phyloP scores from a whole-genome alignment of 1,140 invertebrate species.

The Drosophila burlai region DNA sequence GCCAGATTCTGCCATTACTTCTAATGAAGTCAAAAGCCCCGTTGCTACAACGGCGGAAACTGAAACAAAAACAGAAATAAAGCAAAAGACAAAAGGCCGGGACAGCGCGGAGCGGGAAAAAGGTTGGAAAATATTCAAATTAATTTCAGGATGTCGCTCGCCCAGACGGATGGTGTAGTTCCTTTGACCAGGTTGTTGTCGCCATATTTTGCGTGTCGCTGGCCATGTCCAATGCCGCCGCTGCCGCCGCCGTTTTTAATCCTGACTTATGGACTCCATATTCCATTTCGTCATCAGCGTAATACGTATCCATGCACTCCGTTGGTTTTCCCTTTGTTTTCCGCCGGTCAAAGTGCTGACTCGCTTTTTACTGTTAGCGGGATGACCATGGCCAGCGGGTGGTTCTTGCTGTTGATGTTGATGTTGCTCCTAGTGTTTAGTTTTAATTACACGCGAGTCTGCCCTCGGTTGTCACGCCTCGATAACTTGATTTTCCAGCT shows the following conservation, averaged over 20 bases:
- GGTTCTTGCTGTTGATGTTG: conserved; percentile 20
- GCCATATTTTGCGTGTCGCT: conserved; percentile 70
- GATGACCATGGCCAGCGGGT: conserved; percentile 27
- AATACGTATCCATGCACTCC: conserved; percentile 41
- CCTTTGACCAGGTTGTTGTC: conserved; percentile 57
- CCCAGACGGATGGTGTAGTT: conserved; percentile 27
- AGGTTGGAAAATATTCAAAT: conserved; percentile 75
- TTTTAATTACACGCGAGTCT: conserved; percentile 78
- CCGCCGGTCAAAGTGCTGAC: conserved; percentile 63
- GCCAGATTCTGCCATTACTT: conserved; percentile 70
- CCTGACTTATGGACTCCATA: conserved; percentile 74
- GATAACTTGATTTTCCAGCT: conserved; percentile 50
- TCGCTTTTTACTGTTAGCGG: conserved; percentile 26
- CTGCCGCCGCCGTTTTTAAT: conserved; percentile 65
- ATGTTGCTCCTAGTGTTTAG: conserved; percentile 64
- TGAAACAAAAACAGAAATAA: conserved; percentile 40
- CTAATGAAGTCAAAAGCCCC: conserved; percentile 66
- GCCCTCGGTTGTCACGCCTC: conserved; percentile 55
- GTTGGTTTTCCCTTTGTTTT: conserved; percentile 38
- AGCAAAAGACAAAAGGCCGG: conserved; percentile 31
- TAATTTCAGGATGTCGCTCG: conserved; percentile 62
- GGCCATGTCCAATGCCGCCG: conserved; percentile 8
- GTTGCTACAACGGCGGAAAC: conserved; percentile 43
- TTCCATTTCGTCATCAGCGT: conserved; percentile 64
- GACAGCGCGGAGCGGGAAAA: conserved; percentile 23